Evolutionary conservation across 2,797 vertebrate species (phyloP).

Genomic region (Neostethus bicornis): DNA sequence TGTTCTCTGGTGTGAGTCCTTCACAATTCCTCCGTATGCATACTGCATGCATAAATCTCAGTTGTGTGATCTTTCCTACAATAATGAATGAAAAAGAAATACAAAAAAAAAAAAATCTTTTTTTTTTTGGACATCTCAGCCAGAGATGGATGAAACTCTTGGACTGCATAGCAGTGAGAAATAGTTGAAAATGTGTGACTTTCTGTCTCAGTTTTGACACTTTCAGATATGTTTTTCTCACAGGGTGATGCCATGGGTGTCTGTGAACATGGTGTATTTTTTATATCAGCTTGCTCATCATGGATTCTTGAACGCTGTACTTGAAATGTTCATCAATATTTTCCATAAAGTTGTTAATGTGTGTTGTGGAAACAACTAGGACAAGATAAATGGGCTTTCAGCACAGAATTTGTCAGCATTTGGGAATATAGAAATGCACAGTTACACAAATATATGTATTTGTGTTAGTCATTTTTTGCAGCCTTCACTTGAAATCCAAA

Average conservation of each 20-base stretch:
- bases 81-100: conserved; percentile 5
- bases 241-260: background rate
- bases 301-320: conserved; percentile 1
- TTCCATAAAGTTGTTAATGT: background rate
- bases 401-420: background rate
- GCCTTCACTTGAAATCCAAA: no score
- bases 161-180: background rate
- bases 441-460: background rate
- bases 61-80: conserved; percentile 11
- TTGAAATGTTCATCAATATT: background rate
- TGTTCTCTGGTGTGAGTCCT: conserved; percentile 52
- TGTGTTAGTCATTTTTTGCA: no score
- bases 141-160: conserved; percentile 5
- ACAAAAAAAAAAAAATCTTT: no score
- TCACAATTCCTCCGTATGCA: conserved; percentile 34
- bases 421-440: background rate
- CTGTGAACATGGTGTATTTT: background rate
- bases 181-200: conserved; percentile 7
- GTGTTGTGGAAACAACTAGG: background rate
- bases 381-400: background rate
- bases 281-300: conserved; percentile 4
- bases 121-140: background rate
- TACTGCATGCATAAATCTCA: conserved; percentile 40
- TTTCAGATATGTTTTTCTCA: conserved; percentile 9
- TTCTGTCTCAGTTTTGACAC: background rate